Base-by-base conservation (phyloP, 2,888 invertebrate genomes). In the Phragmatobia fuliginosa region DNA sequence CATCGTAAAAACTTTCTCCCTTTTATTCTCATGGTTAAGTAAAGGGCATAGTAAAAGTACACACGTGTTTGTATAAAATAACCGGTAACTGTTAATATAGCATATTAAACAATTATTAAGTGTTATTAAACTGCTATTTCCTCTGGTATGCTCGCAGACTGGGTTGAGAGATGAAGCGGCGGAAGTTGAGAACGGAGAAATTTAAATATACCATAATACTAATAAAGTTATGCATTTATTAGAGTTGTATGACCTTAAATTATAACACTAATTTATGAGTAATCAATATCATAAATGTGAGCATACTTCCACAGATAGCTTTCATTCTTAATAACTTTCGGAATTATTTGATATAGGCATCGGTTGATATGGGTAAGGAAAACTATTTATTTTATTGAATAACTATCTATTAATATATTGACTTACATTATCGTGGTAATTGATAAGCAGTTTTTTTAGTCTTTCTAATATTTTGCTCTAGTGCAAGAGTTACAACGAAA, bases 81-180 rank as follows among this genome's bases (percentile, higher is more conserved):
- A 75, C 81, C 68, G 66, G 66, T 66, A 76, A 66, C 73, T 62
- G 71, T 67, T 71, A 62, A 73, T 69, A 79, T 79, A 72, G 74
- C 73, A 69, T 76, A 76, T 80, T 78, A 80, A 81, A 75, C 75
- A 82, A 85, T 56, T 56, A 28, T 56, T 28, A 16, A 28, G 16
- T 28, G 77, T 76, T 78, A 82, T 81, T 83, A 82, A 80, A 68
- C 76, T 76, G 80, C 73, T 74, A 71, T 82, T 84, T 86, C 85
- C 86, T 79, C 70, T 33, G 18, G 45, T 49, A 49, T 63, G 62
- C 67, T 63, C n/a, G 63, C 14, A 61, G 77, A 32, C 56, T 31
- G 41, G 28, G 62, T 32, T 66, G 25, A 6, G 41, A 76, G 67
- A 61, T 65, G 58, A 52, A 66, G 70, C 74, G 75, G 62, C 66